Evolutionary conservation across 2,888 invertebrate species (phyloP), one percentile per base, ranked within the genome.

Genomic region (Drosophila prolongata): DNA sequence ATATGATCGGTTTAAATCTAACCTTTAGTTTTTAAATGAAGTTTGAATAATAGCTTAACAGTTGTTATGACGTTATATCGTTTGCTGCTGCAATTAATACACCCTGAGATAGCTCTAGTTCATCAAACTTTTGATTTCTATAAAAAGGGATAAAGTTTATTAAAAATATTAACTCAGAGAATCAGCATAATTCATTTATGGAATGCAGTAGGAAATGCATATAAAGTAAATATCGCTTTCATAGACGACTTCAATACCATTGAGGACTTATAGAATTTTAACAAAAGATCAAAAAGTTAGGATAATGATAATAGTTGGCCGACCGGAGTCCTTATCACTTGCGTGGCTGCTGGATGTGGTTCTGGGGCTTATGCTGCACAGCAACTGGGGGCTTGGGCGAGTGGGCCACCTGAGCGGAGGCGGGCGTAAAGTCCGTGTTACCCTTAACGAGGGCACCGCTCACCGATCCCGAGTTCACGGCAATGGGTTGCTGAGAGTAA

Each of bases 391-490:
- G 94, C 90, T 96, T 95, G 57, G 95, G 96, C 93, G 97, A 94
- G 92, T 97, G 95, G 90, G 98, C 95, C 92, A 96, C 93, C 90
- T 97, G 96, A 1, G 97, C 96, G 0, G 98, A 97, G 90, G 97
- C 96, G 0, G 96, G 95, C 24, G 97, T 96, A 90, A 97, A 98
- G 92, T 98, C 98, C 8, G 96, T 96, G 86, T 97, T 96, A 37
- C 96, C 97, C 91, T 95, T 95, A 13, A 95, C 95, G 0, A 95
- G 95, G 16, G 96, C 97, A 61, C 97, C 97, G 14, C 96, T 95
- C 47, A 97, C 95, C 13, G 95, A 94, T 50, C 94, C 93, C 0
- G 95, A 95, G 91, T 96, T 97, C 71, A 97, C 96, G 67, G 78
- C 91, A 13, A 92, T 77, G 6, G 92, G 91, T 90, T 91, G 92